Conservation (phyloP, 2,888 invertebrate genomes). For the Cephonodes hylas region DNA sequence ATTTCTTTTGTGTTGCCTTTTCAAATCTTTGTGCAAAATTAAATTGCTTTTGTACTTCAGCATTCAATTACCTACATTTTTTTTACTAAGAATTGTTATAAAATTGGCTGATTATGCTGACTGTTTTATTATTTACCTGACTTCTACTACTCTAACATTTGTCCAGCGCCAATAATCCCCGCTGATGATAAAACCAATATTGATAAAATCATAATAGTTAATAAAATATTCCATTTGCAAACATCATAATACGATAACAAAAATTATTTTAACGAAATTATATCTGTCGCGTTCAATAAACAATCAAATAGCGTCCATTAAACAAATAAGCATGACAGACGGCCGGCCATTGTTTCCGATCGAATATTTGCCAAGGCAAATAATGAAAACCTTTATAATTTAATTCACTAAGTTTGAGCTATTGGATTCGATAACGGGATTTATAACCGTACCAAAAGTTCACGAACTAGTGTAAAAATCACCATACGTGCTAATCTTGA, state of each 20-base stretch:
- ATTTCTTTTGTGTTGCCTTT: no score
- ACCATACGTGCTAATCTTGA: background rate
- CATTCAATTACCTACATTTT: no score
- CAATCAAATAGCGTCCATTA: conserved; percentile 29
- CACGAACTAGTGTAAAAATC: conserved; percentile 15
- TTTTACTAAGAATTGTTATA: no score
- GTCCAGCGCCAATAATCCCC: background rate
- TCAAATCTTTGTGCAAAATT: no score
- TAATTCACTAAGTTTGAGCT: conserved; percentile 38
- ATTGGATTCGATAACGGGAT: conserved; percentile 35
- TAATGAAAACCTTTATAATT: conserved; percentile 49
- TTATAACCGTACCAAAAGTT: conserved; percentile 33
- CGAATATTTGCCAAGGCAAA: conserved; percentile 34
- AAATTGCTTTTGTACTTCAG: no score
- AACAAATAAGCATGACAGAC: conserved; percentile 26
- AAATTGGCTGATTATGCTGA: no score
- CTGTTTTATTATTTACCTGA: no score
- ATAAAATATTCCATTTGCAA: background rate
- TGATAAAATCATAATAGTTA: background rate
- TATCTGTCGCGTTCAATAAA: conserved; percentile 11
- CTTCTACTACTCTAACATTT: no score
- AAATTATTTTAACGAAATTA: background rate
- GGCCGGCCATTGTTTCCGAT: conserved; percentile 26
- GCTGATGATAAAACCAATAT: background rate
- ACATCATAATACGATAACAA: background rate